Evolutionary conservation across 2,113 vertebrate genomes (phyloP), one percentile per base, ranked within the genome.

Genomic region (Pluvialis apricaria): DNA sequence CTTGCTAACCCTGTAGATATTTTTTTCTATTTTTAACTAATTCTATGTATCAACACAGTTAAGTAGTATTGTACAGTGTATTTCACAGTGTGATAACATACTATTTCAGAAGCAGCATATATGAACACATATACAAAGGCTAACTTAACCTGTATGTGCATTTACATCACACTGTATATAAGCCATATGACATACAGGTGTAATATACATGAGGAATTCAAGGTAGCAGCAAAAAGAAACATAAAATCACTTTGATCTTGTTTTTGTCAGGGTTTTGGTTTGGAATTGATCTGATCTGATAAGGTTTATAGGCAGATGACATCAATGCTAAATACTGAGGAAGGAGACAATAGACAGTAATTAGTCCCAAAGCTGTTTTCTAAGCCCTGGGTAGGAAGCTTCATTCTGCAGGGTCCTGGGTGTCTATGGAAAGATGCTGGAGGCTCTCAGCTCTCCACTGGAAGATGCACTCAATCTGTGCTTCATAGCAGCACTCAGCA

Each of bases 321-420:
- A 97, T 97, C 96, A 97, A 52, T 82, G 75, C 28, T 94, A 94
- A 92, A 91, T 68, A 68, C n/a, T 81, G 88, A 97, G 96, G 97
- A 97, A 97, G 92, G 79, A 98, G 86, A 97, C 90, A 95, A 92
- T 86, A 54, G 42, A 82, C 86, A 88, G 82, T 96, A 97, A 98
- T 98, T 96, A 96, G 76, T 86, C 84, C 93, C 80, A 96, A 92
- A 95, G 78, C 85, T 88, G 45, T 96, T 97, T 97, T 86, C 82
- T 92, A 92, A 96, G 87, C 36, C 86, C 93, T 95, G 94, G 51
- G 62, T 88, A 95, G 92, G 54, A 54, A 91, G 34, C 14, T 92
- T 12, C 55, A 70, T 86, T 81, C 64, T 81, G 83, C 57, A 54
- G 49, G 68, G 57, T 94, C 55, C 84, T 91, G 52, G 11, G 3